Percentiles rank a stretch among this genome's conserved stretches.
Conservation (phyloP, 1,140 invertebrate species). For the Macrobrachium nipponense region DNA sequence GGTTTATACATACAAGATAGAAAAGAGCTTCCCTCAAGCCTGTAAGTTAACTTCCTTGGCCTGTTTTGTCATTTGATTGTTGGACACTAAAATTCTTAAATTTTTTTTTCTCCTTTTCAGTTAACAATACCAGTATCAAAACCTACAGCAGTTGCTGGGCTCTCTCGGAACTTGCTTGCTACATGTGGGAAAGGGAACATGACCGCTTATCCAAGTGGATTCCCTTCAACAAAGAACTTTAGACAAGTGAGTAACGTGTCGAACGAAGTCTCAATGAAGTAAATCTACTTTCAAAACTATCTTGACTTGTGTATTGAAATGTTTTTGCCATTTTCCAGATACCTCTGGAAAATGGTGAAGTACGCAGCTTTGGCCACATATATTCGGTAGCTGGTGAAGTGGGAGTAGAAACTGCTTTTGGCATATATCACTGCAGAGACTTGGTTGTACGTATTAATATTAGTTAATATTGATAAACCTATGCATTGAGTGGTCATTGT, state of each 20-base stretch:
- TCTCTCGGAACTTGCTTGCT: constrained; percentile 24
- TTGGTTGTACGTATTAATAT: constrained; percentile 7
- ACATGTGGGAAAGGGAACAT: constrained; percentile 7
- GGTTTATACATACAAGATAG: constrained; percentile 17
- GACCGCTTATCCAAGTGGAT: neutral
- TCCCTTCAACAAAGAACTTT: neutral
- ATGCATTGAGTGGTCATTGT: too few species aligned
- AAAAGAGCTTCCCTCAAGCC: neutral
- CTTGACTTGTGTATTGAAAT: neutral
- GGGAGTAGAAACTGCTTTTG: constrained; percentile 22
- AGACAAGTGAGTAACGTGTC: neutral
- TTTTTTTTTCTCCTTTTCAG: neutral
- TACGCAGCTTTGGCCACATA: constrained; percentile 24
- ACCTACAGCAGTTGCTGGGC: constrained; percentile 22
- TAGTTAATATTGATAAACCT: neutral
- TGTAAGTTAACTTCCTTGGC: constrained; percentile 8
- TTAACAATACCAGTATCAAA: neutral
- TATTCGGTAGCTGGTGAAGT: neutral
- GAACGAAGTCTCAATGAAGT: neutral
- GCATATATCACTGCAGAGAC: constrained; percentile 8
- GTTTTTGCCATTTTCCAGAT: neutral
- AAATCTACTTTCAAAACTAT: neutral
- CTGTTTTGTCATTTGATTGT: neutral
- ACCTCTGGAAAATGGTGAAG: neutral
- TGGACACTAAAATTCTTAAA: neutral